phyloP scores from a whole-genome alignment of 2,888 invertebrate genomes.

The Geotrupes spiniger region DNA sequence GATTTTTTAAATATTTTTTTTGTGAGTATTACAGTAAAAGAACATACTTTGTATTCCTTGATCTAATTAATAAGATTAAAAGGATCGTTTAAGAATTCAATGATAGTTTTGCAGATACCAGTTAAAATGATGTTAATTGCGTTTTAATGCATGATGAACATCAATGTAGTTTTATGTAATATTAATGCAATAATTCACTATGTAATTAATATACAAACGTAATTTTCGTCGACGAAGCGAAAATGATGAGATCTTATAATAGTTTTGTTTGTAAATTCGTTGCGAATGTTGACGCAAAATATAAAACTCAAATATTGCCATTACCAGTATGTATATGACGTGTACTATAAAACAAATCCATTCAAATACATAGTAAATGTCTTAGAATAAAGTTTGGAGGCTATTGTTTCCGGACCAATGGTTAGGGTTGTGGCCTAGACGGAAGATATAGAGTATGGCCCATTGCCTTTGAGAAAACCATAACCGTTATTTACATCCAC shows the following conservation, averaged over 20 bases:
- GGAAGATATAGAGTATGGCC: slow-evolving; percentile 44
- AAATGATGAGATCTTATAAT: neutral
- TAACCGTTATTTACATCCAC: slow-evolving; percentile 48
- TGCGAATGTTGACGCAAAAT: neutral
- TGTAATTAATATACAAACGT: no score
- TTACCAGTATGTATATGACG: slow-evolving; percentile 14
- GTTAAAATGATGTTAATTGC: no score
- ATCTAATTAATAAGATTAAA: no score
- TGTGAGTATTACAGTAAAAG: no score
- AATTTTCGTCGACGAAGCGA: no score
- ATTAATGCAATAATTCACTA: no score
- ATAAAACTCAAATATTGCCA: slow-evolving; percentile 17
- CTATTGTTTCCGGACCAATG: slow-evolving; percentile 39
- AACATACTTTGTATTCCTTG: no score
- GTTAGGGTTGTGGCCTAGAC: slow-evolving; percentile 38
- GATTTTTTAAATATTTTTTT: no score
- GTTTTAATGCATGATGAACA: no score
- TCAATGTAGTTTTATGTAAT: no score
- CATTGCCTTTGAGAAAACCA: slow-evolving; percentile 43
- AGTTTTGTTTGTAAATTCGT: slow-evolving; percentile 1
- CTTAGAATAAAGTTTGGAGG: slow-evolving; percentile 47
- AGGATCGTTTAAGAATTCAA: no score
- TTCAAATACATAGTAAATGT: slow-evolving; percentile 47
- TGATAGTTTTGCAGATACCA: no score
- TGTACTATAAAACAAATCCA: slow-evolving; percentile 43